These are phyloP conservation scores for Portunus trituberculatus DNA, from an alignment of 1,140 invertebrate species.

Conservation along the genomic window DNA sequence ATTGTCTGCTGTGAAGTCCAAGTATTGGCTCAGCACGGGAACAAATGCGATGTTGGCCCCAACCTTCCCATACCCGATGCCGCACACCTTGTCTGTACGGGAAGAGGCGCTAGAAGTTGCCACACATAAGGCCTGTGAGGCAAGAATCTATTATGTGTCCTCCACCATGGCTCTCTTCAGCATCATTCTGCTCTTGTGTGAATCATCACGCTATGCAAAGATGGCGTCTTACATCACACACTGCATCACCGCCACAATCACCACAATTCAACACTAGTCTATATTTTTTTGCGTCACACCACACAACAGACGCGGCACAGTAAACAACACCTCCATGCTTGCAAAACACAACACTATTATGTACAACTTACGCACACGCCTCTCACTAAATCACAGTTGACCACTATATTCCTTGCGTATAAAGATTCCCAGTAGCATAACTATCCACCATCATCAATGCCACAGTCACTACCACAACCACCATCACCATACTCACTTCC, in stretches of 20 bases:
- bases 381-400: too few relatives aligned
- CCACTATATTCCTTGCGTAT: too few relatives aligned
- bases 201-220: too few relatives aligned
- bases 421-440: too few relatives aligned
- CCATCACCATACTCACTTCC: conserved; percentile 28
- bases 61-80: conserved; percentile 26
- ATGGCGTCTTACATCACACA: too few relatives aligned
- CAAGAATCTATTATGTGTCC: too few relatives aligned
- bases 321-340: background rate
- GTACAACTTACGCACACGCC: background rate
- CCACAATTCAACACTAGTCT: too few relatives aligned
- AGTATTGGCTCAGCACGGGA: background rate
- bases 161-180: too few relatives aligned
- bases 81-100: conserved; percentile 51
- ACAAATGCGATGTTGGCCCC: conserved; percentile 56
- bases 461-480: background rate
- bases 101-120: background rate
- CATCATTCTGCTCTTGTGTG: too few relatives aligned
- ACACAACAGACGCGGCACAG: background rate
- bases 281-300: too few relatives aligned
- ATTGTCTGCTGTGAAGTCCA: background rate
- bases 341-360: background rate
- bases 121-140: too few relatives aligned
- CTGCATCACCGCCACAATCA: too few relatives aligned
- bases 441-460: background rate